phyloP scores from a whole-genome alignment of 2,888 invertebrate species.

The Polietes domitor region DNA sequence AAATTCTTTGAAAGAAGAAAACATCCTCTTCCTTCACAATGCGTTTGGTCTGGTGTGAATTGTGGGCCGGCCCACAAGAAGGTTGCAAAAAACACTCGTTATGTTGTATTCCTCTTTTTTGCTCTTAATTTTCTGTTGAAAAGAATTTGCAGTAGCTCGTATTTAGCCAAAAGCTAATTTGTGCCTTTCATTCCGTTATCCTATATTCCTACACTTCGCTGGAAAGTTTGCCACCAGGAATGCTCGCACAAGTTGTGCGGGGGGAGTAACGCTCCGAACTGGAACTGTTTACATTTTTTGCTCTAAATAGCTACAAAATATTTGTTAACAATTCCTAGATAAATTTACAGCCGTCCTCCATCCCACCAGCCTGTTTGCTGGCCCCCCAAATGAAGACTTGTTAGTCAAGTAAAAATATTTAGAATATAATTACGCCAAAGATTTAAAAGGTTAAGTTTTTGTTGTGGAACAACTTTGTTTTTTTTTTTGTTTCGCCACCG shows the following conservation, averaged over 20 bases:
- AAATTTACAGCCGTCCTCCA: not conserved
- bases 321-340: constrained; percentile 26
- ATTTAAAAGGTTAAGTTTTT: constrained; percentile 19
- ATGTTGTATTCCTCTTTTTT: not conserved
- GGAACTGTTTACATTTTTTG: not conserved
- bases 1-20: not conserved
- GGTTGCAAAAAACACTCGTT: not conserved
- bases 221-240: not conserved
- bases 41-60: not conserved
- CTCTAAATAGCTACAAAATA: constrained; percentile 14
- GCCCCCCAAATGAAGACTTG: constrained; percentile 21
- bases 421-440: constrained; percentile 14
- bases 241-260: not conserved
- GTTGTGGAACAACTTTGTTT: not conserved
- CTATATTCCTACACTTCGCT: no score
- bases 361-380: no score
- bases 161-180: constrained; percentile 44
- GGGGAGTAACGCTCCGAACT: not conserved
- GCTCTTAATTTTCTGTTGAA: constrained; percentile 2
- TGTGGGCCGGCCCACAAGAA: no score
- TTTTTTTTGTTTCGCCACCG: not conserved
- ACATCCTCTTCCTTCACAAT: no score
- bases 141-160: not conserved
- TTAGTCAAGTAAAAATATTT: constrained; percentile 41
- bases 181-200: not conserved